Conservation (phyloP, 1,140 invertebrate genomes). For the Stenopsyche tienmushanensis region DNA sequence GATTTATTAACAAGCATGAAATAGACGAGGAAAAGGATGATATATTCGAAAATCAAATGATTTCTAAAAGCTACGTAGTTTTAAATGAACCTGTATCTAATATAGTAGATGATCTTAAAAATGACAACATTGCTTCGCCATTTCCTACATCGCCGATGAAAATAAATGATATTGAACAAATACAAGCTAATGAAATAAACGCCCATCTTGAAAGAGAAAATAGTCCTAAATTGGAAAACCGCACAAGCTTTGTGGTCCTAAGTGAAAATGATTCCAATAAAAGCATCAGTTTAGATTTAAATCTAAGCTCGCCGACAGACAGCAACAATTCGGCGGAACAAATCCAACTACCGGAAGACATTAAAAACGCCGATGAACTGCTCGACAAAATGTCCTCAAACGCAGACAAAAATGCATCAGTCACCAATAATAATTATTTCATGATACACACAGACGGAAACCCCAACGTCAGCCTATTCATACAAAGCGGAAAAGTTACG, state of each 20-base stretch:
- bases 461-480: constrained; percentile 30
- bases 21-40: constrained; percentile 11
- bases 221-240: neutral
- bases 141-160: too few species aligned
- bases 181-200: too few species aligned
- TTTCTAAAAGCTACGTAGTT: neutral
- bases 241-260: constrained; percentile 20
- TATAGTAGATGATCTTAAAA: neutral
- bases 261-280: constrained; percentile 27
- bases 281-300: constrained; percentile 16
- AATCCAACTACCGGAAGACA: neutral
- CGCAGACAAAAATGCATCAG: neutral
- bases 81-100: constrained; percentile 17
- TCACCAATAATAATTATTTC: constrained; percentile 9
- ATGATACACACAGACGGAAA: constrained; percentile 1
- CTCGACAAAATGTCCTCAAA: neutral
- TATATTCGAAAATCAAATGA: neutral
- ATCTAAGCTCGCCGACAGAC: constrained; percentile 8
- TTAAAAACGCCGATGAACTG: neutral
- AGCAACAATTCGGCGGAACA: constrained; percentile 8
- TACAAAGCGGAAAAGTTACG: constrained; percentile 27
- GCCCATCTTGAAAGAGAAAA: too few species aligned
- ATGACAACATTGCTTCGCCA: neutral
- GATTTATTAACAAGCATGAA: constrained; percentile 5
- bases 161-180: neutral